Base-by-base conservation (phyloP, 2,888 invertebrate genomes). In the Lepidocyrtinus sp. region DNA sequence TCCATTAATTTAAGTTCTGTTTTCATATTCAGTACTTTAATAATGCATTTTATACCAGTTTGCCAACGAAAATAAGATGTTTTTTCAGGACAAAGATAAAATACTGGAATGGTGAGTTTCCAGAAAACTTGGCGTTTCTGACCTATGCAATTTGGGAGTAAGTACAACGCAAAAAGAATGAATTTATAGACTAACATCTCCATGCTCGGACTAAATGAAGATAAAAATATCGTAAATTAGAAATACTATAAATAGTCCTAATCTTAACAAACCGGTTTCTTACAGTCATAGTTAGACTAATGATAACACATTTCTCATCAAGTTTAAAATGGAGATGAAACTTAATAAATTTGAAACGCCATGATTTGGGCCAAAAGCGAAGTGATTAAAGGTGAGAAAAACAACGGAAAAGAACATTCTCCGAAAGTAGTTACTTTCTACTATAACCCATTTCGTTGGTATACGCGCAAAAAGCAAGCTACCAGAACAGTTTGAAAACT, bases 391-490 rank as follows among this genome's bases (percentile, higher is more conserved):
- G 5, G 22, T 46, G 45, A 22, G 45, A n/a, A 63, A 62, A 19
- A 68, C 73, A 79, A 74, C 69, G 79, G 79, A 74, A 79, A 78
- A 72, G 50, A 50, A 12, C 22, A 24, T 19, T 27, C 45, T 76
- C 77, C 70, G 46, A 50, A 62, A 36, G 65, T 69, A 70, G 50
- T 74, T 73, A 79, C 79, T 79, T 79, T 79, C 79, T 78, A 78
- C 72, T 17, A 45, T 75, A 36, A 63, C 46, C 25, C 25, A 50
- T 50, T 50, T 50, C 50, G 17, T 17, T 50, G 50, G 2, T 50
- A 50, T 50, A 36, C 36, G 17, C 50, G 50, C 50, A 12, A 50
- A 50, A 50, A 50, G n/a, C 50, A 50, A 50, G 50, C 50, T 50
- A 50, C n/a, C 50, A 50, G 50, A 50, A 50, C 50, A 50, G 50